Evolutionary conservation across 2,113 vertebrate species (phyloP).

Genomic region (Ageneiosus marmoratus): DNA sequence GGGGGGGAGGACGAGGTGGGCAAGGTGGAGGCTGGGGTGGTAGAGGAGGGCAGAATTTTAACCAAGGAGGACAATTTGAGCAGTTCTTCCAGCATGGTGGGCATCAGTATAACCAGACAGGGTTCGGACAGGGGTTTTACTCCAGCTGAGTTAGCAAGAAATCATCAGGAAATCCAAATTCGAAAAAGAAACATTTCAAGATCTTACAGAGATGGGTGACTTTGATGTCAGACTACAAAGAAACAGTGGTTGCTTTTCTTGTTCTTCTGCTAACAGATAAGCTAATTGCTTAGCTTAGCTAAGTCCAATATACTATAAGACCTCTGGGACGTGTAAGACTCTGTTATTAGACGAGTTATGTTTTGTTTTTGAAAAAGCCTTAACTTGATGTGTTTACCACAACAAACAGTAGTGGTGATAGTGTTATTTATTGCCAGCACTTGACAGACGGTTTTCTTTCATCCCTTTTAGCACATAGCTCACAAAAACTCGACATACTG

Average conservation of each 20-base stretch:
- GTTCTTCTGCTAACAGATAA: constrained; percentile 21
- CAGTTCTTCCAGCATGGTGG: constrained; percentile 99
- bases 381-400: constrained; percentile 57
- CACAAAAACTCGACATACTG: constrained; percentile 10
- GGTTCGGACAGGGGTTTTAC: constrained; percentile 93
- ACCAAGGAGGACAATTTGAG: constrained; percentile 96
- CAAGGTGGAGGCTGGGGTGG: constrained; percentile 86
- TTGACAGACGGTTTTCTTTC: neutral
- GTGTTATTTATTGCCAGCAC: constrained; percentile 7
- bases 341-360: constrained; percentile 25
- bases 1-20: constrained; percentile 75
- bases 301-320: neutral
- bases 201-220: neutral
- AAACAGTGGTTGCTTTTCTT: constrained; percentile 14
- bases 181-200: no score
- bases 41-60: constrained; percentile 87
- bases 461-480: neutral
- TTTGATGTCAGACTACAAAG: constrained; percentile 4
- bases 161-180: constrained; percentile 29
- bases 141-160: constrained; percentile 82
- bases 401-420: neutral
- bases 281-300: constrained; percentile 16
- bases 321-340: constrained; percentile 20
- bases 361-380: constrained; percentile 72
- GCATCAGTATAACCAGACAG: constrained; percentile 92